Conservation (phyloP, 2,888 invertebrate genomes). For the Apocheima hispidaria region DNA sequence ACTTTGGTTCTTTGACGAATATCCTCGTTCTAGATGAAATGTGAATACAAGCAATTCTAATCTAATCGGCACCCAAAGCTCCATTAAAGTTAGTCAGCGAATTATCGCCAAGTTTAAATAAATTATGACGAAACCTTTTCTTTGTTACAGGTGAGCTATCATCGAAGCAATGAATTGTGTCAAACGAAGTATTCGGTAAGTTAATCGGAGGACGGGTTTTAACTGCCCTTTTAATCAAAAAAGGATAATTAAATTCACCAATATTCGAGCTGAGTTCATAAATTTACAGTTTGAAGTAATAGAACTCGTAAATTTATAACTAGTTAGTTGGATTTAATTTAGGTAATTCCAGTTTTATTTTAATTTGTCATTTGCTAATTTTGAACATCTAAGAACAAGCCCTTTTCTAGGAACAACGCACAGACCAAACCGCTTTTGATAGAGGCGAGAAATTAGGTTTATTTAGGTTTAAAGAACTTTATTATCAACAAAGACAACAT, state of each 20-base stretch:
- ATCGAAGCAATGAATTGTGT: conserved; percentile 4
- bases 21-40: too few species aligned
- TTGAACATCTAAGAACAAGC: neutral
- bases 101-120: neutral
- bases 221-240: conserved; percentile 44
- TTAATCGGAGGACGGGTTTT: conserved; percentile 46
- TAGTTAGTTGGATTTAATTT: neutral
- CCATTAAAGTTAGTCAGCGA: neutral
- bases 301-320: conserved; percentile 10
- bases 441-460: too few species aligned
- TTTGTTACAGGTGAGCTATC: conserved; percentile 51
- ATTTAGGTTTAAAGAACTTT: too few species aligned
- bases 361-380: neutral
- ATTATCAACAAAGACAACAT: too few species aligned
- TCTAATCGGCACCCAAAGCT: too few species aligned
- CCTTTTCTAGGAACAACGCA: too few species aligned
- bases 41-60: too few species aligned
- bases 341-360: neutral
- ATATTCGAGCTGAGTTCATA: conserved; percentile 20
- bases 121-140: conserved; percentile 14
- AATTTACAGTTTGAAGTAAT: conserved; percentile 11
- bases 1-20: too few species aligned
- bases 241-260: conserved; percentile 39
- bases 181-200: conserved; percentile 38
- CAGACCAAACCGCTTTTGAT: too few species aligned